Conservation (phyloP, 2,888 invertebrate species). For the Gerris lacustris region DNA sequence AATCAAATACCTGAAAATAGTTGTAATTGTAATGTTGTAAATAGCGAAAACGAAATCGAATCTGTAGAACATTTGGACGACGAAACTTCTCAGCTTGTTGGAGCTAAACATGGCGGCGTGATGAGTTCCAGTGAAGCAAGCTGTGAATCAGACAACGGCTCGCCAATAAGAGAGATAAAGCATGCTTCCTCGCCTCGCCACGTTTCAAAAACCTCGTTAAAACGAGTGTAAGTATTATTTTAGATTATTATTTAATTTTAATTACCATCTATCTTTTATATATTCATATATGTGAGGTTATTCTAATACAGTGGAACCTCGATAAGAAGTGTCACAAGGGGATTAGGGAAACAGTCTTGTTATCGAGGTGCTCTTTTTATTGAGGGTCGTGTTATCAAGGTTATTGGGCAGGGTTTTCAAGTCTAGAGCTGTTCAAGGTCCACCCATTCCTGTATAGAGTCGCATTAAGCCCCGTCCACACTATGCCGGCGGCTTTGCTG, state of each 20-base stretch:
- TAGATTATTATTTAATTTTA: not conserved
- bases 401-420: no score
- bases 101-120: not conserved
- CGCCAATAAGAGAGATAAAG: not conserved
- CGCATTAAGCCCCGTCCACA: no score
- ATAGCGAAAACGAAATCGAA: not conserved
- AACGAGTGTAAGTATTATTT: conserved; percentile 1
- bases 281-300: no score
- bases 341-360: no score
- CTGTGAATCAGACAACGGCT: not conserved
- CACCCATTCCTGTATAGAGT: no score
- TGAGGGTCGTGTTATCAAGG: no score
- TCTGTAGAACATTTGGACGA: not conserved
- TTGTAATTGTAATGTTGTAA: not conserved
- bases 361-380: no score
- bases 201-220: not conserved
- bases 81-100: not conserved
- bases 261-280: no score
- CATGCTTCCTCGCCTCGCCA: not conserved
- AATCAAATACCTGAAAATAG: not conserved
- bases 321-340: no score
- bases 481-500: no score
- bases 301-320: no score
- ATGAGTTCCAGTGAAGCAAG: not conserved
- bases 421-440: no score